Base-by-base conservation (phyloP, 2,797 vertebrate genomes). In the Amblyopsis hoosieri region DNA sequence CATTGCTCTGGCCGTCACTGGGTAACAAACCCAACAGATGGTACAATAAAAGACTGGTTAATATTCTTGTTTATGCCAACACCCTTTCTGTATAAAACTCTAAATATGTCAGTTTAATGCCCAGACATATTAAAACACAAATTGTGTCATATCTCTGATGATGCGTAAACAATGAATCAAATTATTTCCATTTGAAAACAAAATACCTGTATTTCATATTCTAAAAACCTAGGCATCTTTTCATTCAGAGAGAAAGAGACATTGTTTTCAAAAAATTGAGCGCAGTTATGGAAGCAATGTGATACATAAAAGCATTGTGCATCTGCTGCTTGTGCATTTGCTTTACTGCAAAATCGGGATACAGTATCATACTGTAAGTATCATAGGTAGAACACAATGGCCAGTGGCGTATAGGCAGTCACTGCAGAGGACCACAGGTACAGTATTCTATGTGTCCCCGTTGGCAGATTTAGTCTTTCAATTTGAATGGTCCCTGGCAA, bases 1-100 rank as follows among this genome's bases (percentile, higher is more conserved):
- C 69, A 56, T 68, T 69, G 56, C 68, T 76, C 65, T 71, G 57
- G 54, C 66, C 56, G 64, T 78, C 69, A 76, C 78, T 72, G 77
- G 85, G 75, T 82, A 67, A 83, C 68, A 85, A 78, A 84, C 76
- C 76, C 69, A 81, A 72, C 85, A 92, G 91, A 90, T 90, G 88
- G 89, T 85, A 64, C 72, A 65, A 84, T 90, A 83, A 88, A 88
- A 87, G 68, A 84, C 62, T 66, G 66, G 65, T 72, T 73, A 62
- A 69, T 73, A 78, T 47, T 64, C 57, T 54, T 71, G 52, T 70
- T 79, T 56, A 68, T 74, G 79, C 75, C 80, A 79, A 68, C 37
- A 57, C 53, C 57, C 66, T 70, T 83, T 84, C 72, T 75, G 64
- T 74, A 57, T 57, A 52, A 57, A 1, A 8, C 60, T 79, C 66